A percentile compares a stretch with the other conserved stretches of the same genome.
These are phyloP conservation scores for Drosophila fungiperda DNA, from an alignment of 2,888 invertebrate genomes.

Conservation along the genomic window DNA sequence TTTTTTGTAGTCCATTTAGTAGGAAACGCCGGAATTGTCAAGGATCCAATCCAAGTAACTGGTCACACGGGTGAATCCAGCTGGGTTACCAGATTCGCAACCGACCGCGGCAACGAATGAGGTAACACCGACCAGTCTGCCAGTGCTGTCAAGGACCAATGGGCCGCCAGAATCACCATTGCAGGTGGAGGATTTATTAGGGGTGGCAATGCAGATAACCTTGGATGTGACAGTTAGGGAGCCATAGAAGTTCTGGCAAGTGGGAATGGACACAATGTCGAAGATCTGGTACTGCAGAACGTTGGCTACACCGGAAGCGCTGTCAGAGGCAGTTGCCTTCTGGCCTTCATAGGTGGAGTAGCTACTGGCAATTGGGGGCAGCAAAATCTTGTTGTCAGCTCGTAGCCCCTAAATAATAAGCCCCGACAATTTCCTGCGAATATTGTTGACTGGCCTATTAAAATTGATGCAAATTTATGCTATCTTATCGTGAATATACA, in stretches of 20 bases:
- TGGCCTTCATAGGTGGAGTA: conserved; percentile 79
- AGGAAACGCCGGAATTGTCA: conserved; percentile 54
- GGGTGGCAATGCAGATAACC: conserved; percentile 74
- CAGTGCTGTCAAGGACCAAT: conserved; percentile 52
- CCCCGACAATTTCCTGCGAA: no score
- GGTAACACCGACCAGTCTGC: conserved; percentile 72
- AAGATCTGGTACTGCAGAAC: conserved; percentile 80
- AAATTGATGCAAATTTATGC: no score
- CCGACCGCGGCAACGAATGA: conserved; percentile 67
- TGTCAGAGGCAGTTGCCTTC: conserved; percentile 77
- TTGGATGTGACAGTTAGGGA: conserved; percentile 23
- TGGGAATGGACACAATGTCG: conserved; percentile 73
- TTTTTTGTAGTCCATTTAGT: no score
- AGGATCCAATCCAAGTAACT: conserved; percentile 78
- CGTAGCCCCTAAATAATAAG: no score
- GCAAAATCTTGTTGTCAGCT: conserved; percentile 30
- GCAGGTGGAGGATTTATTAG: conserved; percentile 70
- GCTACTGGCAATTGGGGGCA: conserved; percentile 57
- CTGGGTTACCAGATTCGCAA: conserved; percentile 63
- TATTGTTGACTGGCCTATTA: no score
- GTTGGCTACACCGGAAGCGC: conserved; percentile 51
- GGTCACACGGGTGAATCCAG: conserved; percentile 73
- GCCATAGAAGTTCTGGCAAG: conserved; percentile 73
- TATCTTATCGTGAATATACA: not conserved
- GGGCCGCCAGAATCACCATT: conserved; percentile 83